These are phyloP conservation scores for Neodon shergylaensis DNA, from an alignment of 2,113 vertebrate genomes.

Conservation along the genomic window DNA sequence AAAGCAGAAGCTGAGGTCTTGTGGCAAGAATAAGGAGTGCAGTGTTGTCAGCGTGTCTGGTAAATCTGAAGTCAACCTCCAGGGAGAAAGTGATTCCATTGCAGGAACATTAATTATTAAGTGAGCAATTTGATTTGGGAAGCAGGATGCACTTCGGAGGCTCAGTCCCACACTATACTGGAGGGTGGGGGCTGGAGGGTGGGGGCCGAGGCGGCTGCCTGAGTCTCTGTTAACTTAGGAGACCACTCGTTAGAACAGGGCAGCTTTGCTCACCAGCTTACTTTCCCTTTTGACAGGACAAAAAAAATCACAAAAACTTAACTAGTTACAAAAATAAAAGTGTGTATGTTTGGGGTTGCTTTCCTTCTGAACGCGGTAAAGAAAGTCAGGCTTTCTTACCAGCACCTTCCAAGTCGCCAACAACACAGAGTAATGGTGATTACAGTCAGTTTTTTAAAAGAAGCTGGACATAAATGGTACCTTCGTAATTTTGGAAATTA, in stretches of 20 bases:
- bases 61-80: constrained; percentile 75
- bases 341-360: not conserved
- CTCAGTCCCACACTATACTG: not conserved
- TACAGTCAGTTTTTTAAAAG: not conserved
- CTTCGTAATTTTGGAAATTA: not conserved
- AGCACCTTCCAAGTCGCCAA: not conserved
- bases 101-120: constrained; percentile 80
- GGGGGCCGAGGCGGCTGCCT: not conserved
- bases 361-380: constrained; percentile 11
- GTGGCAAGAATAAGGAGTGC: constrained; percentile 74
- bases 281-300: constrained; percentile 64
- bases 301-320: constrained; percentile 9
- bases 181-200: not conserved
- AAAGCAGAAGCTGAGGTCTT: constrained; percentile 72
- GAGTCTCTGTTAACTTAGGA: not conserved
- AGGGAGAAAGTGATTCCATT: constrained; percentile 77
- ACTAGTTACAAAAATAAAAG: constrained; percentile 2
- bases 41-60: constrained; percentile 78
- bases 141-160: constrained; percentile 59
- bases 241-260: constrained; percentile 17
- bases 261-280: constrained; percentile 57
- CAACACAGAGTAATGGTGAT: not conserved
- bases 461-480: not conserved
- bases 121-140: constrained; percentile 73
- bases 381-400: constrained; percentile 7